Base-by-base conservation (phyloP, 2,888 invertebrate species). In the Caenorhabditis parvicauda region DNA sequence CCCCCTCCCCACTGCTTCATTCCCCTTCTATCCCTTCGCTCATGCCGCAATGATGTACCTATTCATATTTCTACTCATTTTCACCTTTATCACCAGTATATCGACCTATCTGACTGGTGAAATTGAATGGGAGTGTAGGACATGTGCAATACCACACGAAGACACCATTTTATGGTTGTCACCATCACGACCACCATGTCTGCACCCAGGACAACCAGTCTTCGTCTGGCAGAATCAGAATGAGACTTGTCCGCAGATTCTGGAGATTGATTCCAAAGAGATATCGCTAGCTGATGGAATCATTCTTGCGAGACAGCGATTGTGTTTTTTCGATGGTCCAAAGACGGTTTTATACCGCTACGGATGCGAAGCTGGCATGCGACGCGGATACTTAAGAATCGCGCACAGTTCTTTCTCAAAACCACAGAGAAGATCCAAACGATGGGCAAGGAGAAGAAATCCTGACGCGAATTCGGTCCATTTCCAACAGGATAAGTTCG, bases 371-470 rank as follows among this genome's bases (percentile, higher is more conserved):
- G 17, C 58, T 24, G 38, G 41, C 38, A 52, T 64, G 55, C n/a
- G n/a, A n/a, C n/a, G n/a, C n/a, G n/a, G n/a, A n/a, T n/a, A n/a
- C n/a, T n/a, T n/a, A n/a, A 49, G 41, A 17, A 42, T 70, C 5
- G 70, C 60, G 1, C 70, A 70, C 39, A 39, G 60, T 6, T 44
- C 43, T n/a, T 55, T 53, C 38, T 65, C 60, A 1, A 32, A 35
- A 6, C 41, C 46, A 25, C 45, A 38, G 17, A 38, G 54, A 44
- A 44, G 75, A 39, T 42, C 53, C 44, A 75, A 76, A 54, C 56
- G 79, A 50, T 79, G 76, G 78, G 59, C 74, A 19, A 57, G 73
- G 39, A 45, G 79, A 6, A 61, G 79, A 27, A 76, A 77, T 64
- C 76, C 78, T 2, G 62, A 74, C 37, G 50, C 71, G 17, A 70